A percentile compares a stretch with the other conserved stretches of the same genome.
These are phyloP conservation scores for Zaprionus inermis DNA, from an alignment of 1,140 invertebrate genomes.

Conservation along the genomic window DNA sequence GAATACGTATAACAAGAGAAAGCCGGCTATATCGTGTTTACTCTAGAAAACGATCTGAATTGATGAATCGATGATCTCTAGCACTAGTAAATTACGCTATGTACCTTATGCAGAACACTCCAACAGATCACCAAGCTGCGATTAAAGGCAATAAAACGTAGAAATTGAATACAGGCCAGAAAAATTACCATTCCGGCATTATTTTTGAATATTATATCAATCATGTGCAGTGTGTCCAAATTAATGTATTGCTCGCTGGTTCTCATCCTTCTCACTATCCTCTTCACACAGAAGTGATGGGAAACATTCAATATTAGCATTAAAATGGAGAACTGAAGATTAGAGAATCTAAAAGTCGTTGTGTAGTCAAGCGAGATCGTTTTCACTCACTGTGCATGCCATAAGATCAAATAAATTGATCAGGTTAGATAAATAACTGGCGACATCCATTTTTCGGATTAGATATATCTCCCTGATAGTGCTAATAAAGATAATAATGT, in stretches of 20 bases:
- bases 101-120: neutral
- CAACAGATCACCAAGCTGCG: conserved; percentile 21
- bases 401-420: conserved; percentile 4
- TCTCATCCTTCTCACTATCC: neutral
- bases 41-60: conserved; percentile 1
- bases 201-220: neutral
- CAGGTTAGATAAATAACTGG: neutral
- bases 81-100: neutral
- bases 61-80: neutral
- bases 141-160: conserved; percentile 20
- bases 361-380: neutral
- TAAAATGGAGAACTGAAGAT: neutral
- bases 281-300: neutral
- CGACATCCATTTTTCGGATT: neutral
- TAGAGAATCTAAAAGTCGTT: neutral
- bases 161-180: conserved; percentile 12
- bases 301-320: neutral
- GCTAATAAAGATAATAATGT: neutral
- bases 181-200: conserved; percentile 5
- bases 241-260: conserved; percentile 4
- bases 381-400: conserved; percentile 1
- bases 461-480: neutral
- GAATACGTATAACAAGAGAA: neutral
- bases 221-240: neutral
- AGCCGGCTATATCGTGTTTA: conserved; percentile 10